phyloP scores from a whole-genome alignment of 2,888 invertebrate species.

The Nomada ruficornis region DNA sequence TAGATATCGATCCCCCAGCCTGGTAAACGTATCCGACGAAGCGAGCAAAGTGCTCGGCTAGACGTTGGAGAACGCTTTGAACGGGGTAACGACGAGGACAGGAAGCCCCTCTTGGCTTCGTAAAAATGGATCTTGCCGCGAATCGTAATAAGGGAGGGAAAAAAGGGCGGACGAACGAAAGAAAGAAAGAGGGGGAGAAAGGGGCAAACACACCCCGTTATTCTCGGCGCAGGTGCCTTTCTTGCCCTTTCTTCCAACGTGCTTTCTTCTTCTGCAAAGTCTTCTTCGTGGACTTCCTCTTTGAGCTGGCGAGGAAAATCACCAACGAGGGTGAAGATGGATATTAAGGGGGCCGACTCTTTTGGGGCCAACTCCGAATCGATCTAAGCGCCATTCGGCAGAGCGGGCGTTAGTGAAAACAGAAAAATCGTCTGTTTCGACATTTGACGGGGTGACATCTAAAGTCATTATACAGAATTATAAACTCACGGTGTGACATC shows the following conservation, averaged over 20 bases:
- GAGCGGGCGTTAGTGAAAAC: no score
- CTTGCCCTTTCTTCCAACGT: constrained; percentile 10
- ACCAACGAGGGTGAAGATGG: constrained; percentile 13
- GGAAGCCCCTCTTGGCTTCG: constrained; percentile 29
- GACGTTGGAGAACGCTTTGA: constrained; percentile 42
- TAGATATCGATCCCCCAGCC: constrained; percentile 57
- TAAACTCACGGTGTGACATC: no score
- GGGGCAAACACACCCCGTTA: constrained; percentile 11
- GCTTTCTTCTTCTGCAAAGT: not conserved
- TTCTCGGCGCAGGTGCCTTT: constrained; percentile 8
- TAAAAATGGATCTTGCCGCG: constrained; percentile 30
- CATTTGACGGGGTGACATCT: no score
- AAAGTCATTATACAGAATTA: no score
- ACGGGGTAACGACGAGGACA: constrained; percentile 17
- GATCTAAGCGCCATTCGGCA: no score
- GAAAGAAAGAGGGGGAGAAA: not conserved
- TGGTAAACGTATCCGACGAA: constrained; percentile 46
- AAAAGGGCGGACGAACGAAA: not conserved
- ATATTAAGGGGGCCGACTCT: no score
- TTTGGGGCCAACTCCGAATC: no score
- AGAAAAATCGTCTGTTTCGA: no score
- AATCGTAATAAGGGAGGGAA: constrained; percentile 35
- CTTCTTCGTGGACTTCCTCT: not conserved
- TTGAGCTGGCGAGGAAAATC: not conserved
- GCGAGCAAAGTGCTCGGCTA: constrained; percentile 50